Conservation (phyloP, 2,113 vertebrate genomes). For the Tauraco erythrolophus region DNA sequence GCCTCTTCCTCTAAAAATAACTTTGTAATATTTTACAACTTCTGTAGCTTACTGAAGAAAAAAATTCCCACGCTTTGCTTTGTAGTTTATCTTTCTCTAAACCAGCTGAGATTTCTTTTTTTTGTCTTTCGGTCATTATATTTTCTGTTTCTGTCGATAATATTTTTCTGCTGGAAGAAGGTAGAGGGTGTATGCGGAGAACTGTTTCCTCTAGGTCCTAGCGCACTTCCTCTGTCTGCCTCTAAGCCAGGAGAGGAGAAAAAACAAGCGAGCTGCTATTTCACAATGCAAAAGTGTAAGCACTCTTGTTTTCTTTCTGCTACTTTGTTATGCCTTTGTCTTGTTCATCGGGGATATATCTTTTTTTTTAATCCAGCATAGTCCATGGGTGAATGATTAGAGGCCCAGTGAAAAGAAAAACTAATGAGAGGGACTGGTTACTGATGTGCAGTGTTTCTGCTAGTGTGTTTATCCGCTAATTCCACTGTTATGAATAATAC, state of each 20-base stretch:
- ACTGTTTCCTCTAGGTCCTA: constrained; percentile 23
- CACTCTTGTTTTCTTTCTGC: not conserved
- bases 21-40: not conserved
- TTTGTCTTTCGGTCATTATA: not conserved
- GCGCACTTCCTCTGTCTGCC: not conserved
- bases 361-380: not conserved
- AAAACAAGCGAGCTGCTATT: not conserved
- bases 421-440: not conserved
- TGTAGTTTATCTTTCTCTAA: constrained; percentile 9
- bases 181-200: constrained; percentile 30
- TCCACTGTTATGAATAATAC: constrained; percentile 55
- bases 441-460: not conserved
- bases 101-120: not conserved
- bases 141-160: constrained; percentile 40
- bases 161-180: constrained; percentile 18
- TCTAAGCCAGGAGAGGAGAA: not conserved
- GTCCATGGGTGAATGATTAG: not conserved
- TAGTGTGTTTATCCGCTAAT: not conserved
- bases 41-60: not conserved
- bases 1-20: not conserved
- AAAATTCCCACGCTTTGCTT: not conserved
- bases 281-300: not conserved
- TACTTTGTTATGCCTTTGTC: not conserved
- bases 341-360: not conserved
- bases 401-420: not conserved